These are phyloP conservation scores for Zoanthus sansibaricus DNA, from an alignment of 92 coral and sea anemone species.

Conservation along the genomic window DNA sequence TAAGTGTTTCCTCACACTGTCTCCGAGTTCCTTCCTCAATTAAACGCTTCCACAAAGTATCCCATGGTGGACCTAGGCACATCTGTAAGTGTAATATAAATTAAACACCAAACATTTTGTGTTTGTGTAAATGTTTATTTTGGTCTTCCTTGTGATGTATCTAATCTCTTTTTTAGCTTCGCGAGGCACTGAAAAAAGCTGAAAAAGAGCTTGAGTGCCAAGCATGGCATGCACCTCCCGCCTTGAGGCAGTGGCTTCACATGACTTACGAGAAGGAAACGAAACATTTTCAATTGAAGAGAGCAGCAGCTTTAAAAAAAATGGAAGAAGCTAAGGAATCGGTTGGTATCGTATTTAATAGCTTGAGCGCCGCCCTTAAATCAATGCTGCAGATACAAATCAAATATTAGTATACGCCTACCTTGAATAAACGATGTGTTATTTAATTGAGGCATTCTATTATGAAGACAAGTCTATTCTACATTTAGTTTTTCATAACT, in stretches of 20 bases:
- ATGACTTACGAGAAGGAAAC: constrained; percentile 92
- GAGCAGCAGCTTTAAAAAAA: constrained; percentile 84
- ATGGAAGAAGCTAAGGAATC: constrained; percentile 98
- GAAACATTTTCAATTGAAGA: constrained; percentile 82
- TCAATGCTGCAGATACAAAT: no score
- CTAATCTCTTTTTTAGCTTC: constrained; percentile 66
- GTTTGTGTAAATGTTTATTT: background rate
- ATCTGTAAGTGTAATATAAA: no score
- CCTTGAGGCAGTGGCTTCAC: constrained; percentile 90
- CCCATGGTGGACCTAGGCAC: no score
- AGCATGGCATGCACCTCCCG: constrained; percentile 88
- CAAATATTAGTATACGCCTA: no score
- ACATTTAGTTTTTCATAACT: no score
- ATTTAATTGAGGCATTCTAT: no score
- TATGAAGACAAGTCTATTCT: no score
- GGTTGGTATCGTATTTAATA: constrained; percentile 58
- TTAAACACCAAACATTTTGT: background rate
- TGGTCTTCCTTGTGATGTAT: background rate
- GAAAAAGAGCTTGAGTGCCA: constrained; percentile 90
- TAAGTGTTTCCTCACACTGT: no score
- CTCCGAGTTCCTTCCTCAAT: no score
- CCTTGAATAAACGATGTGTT: no score
- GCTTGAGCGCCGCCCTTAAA: background rate
- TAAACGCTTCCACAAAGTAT: no score
- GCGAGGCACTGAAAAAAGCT: constrained; percentile 88